phyloP scores from a whole-genome alignment of 2,113 vertebrate genomes.

The Engystomops pustulosus region DNA sequence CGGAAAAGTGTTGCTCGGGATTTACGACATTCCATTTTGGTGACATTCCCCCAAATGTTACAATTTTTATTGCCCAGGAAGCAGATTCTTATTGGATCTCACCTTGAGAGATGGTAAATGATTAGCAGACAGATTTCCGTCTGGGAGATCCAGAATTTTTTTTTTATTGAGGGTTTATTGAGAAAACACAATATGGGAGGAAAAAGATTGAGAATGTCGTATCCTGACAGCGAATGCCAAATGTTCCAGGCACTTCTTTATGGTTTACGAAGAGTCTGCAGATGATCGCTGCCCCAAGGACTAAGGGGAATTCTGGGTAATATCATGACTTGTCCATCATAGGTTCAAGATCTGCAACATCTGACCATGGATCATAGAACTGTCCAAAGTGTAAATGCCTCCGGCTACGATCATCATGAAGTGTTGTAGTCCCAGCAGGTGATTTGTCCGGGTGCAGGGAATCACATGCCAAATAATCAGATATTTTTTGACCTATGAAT shows the following conservation, averaged over 20 bases:
- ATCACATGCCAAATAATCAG: no score
- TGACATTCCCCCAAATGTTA: slow-evolving; percentile 32
- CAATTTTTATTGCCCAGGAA: slow-evolving; percentile 30
- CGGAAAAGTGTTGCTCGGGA: slow-evolving; percentile 16
- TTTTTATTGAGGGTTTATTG: slow-evolving; percentile 14
- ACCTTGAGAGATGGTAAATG: slow-evolving; percentile 10
- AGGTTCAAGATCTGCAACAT: not conserved
- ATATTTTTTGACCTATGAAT: no score
- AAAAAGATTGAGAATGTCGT: not conserved
- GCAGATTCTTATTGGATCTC: slow-evolving; percentile 22
- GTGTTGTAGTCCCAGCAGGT: no score
- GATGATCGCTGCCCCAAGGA: not conserved
- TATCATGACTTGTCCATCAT: not conserved
- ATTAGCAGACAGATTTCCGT: slow-evolving; percentile 34
- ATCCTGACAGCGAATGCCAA: slow-evolving; percentile 18
- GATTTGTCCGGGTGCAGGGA: no score
- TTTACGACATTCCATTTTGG: slow-evolving; percentile 34
- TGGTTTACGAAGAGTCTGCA: not conserved
- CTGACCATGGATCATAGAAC: not conserved
- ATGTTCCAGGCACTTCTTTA: slow-evolving; percentile 12
- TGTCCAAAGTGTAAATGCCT: no score
- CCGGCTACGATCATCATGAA: no score
- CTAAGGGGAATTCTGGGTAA: not conserved
- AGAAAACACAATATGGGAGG: not conserved
- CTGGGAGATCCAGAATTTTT: slow-evolving; percentile 14